Conservation (phyloP, 2,888 invertebrate genomes). For the Melolontha melolontha region DNA sequence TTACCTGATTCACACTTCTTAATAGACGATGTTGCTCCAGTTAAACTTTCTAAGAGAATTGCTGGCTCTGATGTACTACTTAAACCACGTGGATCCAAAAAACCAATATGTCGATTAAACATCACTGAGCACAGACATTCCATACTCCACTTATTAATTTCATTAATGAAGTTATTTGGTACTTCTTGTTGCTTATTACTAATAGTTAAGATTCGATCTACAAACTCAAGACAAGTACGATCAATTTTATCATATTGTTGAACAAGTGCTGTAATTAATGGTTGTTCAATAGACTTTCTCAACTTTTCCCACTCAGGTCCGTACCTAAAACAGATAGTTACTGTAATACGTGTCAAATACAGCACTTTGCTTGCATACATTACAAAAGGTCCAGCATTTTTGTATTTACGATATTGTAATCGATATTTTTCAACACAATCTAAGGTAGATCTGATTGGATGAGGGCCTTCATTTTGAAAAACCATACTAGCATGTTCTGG, state of each 20-base stretch:
- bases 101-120: constrained; percentile 74
- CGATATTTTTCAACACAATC: constrained; percentile 76
- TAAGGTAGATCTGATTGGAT: constrained; percentile 72
- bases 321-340: constrained; percentile 62
- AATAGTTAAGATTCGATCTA: constrained; percentile 67
- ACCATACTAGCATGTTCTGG: constrained; percentile 75
- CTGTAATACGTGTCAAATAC: background rate
- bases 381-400: constrained; percentile 70
- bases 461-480: constrained; percentile 72
- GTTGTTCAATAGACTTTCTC: constrained; percentile 66
- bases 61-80: constrained; percentile 70
- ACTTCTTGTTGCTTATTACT: constrained; percentile 76
- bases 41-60: constrained; percentile 70
- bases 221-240: constrained; percentile 63
- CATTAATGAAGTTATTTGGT: constrained; percentile 69
- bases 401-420: constrained; percentile 68
- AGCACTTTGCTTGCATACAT: constrained; percentile 65
- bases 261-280: constrained; percentile 65
- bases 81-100: constrained; percentile 68
- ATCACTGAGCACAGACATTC: constrained; percentile 73
- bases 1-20: constrained; percentile 70
- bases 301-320: constrained; percentile 73
- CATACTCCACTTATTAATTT: constrained; percentile 76
- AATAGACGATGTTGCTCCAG: constrained; percentile 71
- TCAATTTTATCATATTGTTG: constrained; percentile 64